Conservation (phyloP, 2,797 vertebrate species). For the Phaenicophaeus curvirostris region DNA sequence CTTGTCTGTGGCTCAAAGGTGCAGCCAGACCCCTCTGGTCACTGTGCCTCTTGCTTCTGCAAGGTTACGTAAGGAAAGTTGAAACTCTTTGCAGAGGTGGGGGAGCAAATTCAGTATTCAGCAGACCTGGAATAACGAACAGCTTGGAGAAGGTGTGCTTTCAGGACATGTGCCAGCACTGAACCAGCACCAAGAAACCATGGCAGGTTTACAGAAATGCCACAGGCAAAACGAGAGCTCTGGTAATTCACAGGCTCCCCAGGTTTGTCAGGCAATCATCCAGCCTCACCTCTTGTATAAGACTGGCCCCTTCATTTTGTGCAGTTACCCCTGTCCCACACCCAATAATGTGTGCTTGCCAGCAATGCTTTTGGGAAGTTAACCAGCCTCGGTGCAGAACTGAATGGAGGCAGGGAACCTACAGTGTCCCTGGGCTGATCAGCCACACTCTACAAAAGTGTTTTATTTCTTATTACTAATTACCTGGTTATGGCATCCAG, state of each 20-base stretch:
- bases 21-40: background rate
- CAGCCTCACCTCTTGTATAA: slow-evolving; percentile 56
- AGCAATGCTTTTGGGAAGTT: slow-evolving; percentile 23
- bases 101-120: slow-evolving; percentile 8
- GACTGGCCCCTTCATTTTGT: slow-evolving; percentile 53
- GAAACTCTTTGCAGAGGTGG: slow-evolving; percentile 14
- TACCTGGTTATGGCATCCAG: background rate
- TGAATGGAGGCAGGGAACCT: background rate
- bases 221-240: slow-evolving; percentile 54
- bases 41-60: background rate
- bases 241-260: slow-evolving; percentile 50
- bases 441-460: background rate
- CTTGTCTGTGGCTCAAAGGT: background rate
- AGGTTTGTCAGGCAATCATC: slow-evolving; percentile 52
- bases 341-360: slow-evolving; percentile 24
- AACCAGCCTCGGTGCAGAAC: background rate
- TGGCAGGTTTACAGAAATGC: slow-evolving; percentile 60
- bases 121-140: slow-evolving; percentile 39
- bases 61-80: slow-evolving; percentile 29
- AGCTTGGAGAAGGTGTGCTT: slow-evolving; percentile 55
- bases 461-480: slow-evolving; percentile 28
- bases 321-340: slow-evolving; percentile 40
- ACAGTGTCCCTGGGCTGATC: background rate
- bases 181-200: slow-evolving; percentile 21
- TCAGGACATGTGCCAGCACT: slow-evolving; percentile 45